phyloP scores from a whole-genome alignment of 2,113 vertebrate genomes.

The Heterotilapia buettikoferi region DNA sequence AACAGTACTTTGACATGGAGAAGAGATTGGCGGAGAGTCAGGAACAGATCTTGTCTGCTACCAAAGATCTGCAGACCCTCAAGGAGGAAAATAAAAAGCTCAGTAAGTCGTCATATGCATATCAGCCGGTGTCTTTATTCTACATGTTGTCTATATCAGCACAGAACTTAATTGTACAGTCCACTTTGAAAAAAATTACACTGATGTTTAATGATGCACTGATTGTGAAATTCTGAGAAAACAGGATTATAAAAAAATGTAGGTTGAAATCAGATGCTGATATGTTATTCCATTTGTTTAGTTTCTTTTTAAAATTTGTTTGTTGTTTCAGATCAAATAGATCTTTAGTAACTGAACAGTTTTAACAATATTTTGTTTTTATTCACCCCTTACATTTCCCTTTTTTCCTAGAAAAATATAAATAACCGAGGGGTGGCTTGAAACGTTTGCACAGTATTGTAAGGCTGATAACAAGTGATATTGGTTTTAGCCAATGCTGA shows the following conservation, averaged over 20 bases:
- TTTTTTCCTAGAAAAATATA: not conserved
- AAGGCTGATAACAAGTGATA: not conserved
- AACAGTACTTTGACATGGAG: conserved; percentile 93
- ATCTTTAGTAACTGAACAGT: not conserved
- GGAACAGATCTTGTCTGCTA: conserved; percentile 83
- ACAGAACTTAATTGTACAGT: not conserved
- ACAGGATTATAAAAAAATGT: not conserved
- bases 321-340: not conserved
- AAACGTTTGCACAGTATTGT: not conserved
- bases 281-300: not conserved
- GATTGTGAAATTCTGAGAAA: not conserved
- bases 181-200: not conserved
- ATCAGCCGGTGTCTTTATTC: not conserved
- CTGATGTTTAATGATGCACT: not conserved
- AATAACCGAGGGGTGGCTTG: not conserved
- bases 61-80: conserved; percentile 80
- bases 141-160: not conserved
- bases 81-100: conserved; percentile 82
- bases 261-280: not conserved
- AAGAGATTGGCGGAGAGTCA: conserved; percentile 87
- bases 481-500: not conserved
- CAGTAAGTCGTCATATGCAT: conserved; percentile 71
- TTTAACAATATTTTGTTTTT: not conserved
- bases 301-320: not conserved
- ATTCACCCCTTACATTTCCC: not conserved